phyloP scores from a whole-genome alignment of 35 echinoderm and acorn worm genomes.

The Patiria miniata region DNA sequence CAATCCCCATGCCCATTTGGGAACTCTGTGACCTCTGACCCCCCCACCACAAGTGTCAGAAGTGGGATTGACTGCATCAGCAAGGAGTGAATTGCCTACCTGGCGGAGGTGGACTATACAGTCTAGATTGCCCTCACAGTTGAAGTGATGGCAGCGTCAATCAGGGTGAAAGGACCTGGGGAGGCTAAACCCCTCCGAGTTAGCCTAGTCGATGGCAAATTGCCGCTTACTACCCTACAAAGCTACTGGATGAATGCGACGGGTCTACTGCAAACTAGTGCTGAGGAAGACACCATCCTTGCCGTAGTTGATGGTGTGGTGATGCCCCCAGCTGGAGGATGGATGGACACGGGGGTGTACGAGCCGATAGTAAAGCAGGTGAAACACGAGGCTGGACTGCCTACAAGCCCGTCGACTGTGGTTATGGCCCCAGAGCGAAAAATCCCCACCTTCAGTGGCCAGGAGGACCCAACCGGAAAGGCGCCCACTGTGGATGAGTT shows the following conservation, averaged over 20 bases:
- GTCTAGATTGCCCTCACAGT: neutral
- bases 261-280: neutral
- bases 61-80: conserved; percentile 9
- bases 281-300: neutral
- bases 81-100: neutral
- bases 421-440: neutral
- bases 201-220: neutral
- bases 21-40: no score
- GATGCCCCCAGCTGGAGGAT: neutral
- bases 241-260: neutral
- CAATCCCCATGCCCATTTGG: no score
- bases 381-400: neutral
- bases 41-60: neutral
- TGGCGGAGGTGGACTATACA: neutral
- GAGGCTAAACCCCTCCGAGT: neutral
- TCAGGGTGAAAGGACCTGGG: neutral
- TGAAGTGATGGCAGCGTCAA: neutral
- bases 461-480: neutral
- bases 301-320: neutral
- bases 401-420: neutral
- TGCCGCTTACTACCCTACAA: neutral
- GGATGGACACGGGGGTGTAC: neutral
- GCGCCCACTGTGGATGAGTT: neutral
- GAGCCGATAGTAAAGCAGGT: neutral
- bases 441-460: neutral